Conservation (phyloP, 1,140 invertebrate genomes). For the Diorhabda elongata region DNA sequence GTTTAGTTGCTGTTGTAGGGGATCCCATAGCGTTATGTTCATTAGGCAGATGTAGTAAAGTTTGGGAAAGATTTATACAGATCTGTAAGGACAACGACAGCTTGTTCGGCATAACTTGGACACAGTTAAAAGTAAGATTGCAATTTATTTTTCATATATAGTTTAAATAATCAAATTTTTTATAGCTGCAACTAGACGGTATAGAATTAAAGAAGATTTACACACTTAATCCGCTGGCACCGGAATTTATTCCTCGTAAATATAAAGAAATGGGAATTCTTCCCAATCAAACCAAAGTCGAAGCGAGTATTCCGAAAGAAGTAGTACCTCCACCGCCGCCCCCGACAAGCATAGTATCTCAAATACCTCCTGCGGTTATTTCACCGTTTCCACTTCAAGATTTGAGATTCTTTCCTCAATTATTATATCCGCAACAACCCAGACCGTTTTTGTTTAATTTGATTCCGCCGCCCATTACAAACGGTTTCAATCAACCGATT, state of each 20-base stretch:
- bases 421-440: constrained; percentile 18
- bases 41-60: constrained; percentile 76
- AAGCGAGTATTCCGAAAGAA: constrained; percentile 8
- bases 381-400: constrained; percentile 21
- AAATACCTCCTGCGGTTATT: constrained; percentile 19
- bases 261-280: constrained; percentile 24
- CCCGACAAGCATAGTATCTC: constrained; percentile 16
- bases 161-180: background rate
- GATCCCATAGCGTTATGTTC: constrained; percentile 83
- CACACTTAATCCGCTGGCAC: constrained; percentile 76
- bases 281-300: background rate
- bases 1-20: constrained; percentile 81
- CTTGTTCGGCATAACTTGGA: constrained; percentile 70
- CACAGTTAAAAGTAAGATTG: constrained; percentile 51
- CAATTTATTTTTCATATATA: background rate
- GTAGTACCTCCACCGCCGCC: constrained; percentile 11
- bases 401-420: constrained; percentile 17
- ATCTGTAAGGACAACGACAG: constrained; percentile 71
- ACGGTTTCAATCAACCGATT: constrained; percentile 18
- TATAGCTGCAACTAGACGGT: constrained; percentile 60
- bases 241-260: constrained; percentile 67
- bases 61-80: constrained; percentile 79
- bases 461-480: constrained; percentile 11
- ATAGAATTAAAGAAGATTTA: constrained; percentile 71
- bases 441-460: constrained; percentile 22